Evolutionary conservation across 2,113 vertebrate species (phyloP), one percentile per base, ranked within the genome.

Genomic region (Proteles cristata): DNA sequence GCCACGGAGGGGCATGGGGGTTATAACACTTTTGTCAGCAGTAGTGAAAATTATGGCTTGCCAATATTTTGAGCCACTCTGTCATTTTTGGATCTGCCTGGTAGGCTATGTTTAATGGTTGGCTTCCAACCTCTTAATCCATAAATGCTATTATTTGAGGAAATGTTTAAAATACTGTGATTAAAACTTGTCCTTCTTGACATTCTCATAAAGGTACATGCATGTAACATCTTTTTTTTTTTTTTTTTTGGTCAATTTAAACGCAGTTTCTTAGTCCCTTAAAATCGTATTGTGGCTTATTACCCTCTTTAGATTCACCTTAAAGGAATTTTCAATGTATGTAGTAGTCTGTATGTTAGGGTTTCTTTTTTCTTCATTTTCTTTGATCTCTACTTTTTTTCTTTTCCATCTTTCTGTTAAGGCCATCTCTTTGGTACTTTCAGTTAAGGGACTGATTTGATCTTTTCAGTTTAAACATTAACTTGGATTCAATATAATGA

Each of bases 301-400:
- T 87, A 25, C 2, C 31, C 19, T 66, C 31, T 73, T 71, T 81
- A 76, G 25, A 69, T n/a, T 86, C 25, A 77, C 63, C 26, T 50
- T 61, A 85, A 94, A 43, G 33, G 1, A 83, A 61, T 84, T 90
- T 96, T 89, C 55, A 69, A 23, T 63, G 14, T 95, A n/a, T 21
- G 0, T 74, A 80, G n/a, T 85, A 84, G 9, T 11, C 12, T 95
- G 83, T 93, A 83, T 55, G 45, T 35, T 84, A 96, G 89, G 81
- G 9, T 45, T 88, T 74, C 33, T 48, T 81, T 93, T 88, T 88
- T 86, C 33, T 77, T 81, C 88, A 35, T 76, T 71, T 96, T 66
- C 43, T 85, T 79, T 66, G 4, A 71, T 6, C 0, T 43, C 31
- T 65, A 48, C 4, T 74, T 65, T 14, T 43, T 43, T 39, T 45